Base-by-base conservation (phyloP, 2,888 invertebrate species). In the Agrotis ipsilon region DNA sequence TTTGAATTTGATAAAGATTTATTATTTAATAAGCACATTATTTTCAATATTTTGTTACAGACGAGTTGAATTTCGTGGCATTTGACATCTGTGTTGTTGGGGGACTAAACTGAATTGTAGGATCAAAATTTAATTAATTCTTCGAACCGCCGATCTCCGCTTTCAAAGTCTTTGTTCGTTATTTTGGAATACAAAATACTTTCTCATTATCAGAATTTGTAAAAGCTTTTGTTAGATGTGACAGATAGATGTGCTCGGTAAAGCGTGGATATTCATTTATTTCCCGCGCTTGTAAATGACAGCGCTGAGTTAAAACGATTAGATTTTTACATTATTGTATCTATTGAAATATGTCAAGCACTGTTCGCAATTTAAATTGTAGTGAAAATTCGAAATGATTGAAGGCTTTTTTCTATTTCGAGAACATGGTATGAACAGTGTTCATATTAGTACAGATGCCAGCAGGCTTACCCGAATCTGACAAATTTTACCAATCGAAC, bases 71-170 rank as follows among this genome's bases (percentile, higher is more conserved):
- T 78, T 68, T 60, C 39, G 3, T 52, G 39, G 39, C 27, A 55
- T 67, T 57, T 52, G 27, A 27, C 60, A 32, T 54, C 58, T 49
- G 19, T 14, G 43, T 45, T 63, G 45, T 51, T 14, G 51, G 45
- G 45, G 52, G 46, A 54, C 61, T 75, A 75, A 49, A 51, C 73
- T 60, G 61, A 75, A 78, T 82, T 78, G 61, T 72, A 59, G 59
- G 71, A 81, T 81, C 75, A 81, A 79, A 84, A 81, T 79, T 78
- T 79, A 84, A 84, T 84, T 83, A 86, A 77, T 78, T 67, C 62
- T 55, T 27, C 57, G 55, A 74, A 70, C 75, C 66, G n/a, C 72
- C 71, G 19, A 80, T 80, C 76, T 68, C 57, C 61, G 48, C 60
- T 75, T 71, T 73, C 60, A 62, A 59, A 46, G 73, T 75, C 75